phyloP scores from a whole-genome alignment of 1,140 invertebrate species.

The Drosophila micromelanica region DNA sequence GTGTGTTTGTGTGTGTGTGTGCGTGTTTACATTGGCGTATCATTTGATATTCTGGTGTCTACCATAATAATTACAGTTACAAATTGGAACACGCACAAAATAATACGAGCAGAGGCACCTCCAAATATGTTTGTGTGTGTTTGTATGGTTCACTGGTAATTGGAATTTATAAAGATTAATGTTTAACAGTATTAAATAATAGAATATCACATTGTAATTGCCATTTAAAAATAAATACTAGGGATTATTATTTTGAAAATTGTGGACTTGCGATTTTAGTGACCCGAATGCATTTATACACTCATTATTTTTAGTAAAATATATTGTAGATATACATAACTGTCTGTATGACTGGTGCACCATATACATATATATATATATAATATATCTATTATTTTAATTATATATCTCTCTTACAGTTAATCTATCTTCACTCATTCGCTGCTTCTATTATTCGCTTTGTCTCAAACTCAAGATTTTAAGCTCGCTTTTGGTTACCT shows the following conservation, averaged over 20 bases:
- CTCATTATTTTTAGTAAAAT: no score
- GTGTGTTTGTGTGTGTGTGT: neutral
- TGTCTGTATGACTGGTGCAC: no score
- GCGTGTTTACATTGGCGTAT: conserved; percentile 20
- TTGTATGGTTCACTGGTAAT: conserved; percentile 29
- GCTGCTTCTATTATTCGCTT: neutral
- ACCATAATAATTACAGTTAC: conserved; percentile 56
- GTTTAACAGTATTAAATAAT: conserved; percentile 27
- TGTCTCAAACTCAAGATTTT: no score
- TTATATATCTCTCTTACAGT: no score
- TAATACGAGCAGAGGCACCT: neutral
- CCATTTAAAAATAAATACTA: conserved; percentile 5
- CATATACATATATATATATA: no score
- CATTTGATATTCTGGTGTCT: conserved; percentile 25
- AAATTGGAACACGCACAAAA: conserved; percentile 24
- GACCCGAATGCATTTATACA: neutral
- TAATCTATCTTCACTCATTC: no score
- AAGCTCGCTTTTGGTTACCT: no score
- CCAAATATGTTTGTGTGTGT: neutral
- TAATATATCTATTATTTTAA: no score
- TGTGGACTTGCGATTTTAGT: neutral
- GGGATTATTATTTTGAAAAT: neutral
- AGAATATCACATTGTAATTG: conserved; percentile 17
- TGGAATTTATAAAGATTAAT: conserved; percentile 9
- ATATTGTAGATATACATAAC: no score